These are phyloP conservation scores for Chouioia cunea DNA, from an alignment of 2,888 invertebrate species.

Conservation along the genomic window DNA sequence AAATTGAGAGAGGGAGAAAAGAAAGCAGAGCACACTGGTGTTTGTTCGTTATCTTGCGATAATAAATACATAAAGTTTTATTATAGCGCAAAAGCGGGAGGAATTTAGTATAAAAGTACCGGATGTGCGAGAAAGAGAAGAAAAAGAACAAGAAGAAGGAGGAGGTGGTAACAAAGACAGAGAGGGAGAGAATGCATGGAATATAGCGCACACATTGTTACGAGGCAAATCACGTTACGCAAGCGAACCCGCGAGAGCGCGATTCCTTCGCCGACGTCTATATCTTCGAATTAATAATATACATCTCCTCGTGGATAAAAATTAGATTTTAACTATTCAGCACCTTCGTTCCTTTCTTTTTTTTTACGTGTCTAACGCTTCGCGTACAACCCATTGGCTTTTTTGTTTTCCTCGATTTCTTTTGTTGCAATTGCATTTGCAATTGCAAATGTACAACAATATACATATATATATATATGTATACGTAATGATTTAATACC, in stretches of 20 bases:
- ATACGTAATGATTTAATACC: slow-evolving; percentile 48
- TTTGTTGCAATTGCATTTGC: too few relatives aligned
- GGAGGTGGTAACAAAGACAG: slow-evolving; percentile 1
- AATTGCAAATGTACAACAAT: slow-evolving; percentile 45
- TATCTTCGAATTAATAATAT: slow-evolving; percentile 43
- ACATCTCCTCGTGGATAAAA: slow-evolving; percentile 35
- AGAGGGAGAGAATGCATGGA: too few relatives aligned
- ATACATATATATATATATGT: too few relatives aligned
- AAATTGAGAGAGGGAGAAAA: slow-evolving; percentile 12
- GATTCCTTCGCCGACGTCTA: slow-evolving; percentile 23
- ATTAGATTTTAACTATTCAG: slow-evolving; percentile 47
- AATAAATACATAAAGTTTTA: slow-evolving; percentile 63
- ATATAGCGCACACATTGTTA: slow-evolving; percentile 52
- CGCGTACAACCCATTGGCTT: too few relatives aligned
- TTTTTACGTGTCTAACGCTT: background rate
- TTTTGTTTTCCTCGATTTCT: too few relatives aligned
- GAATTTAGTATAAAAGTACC: slow-evolving; percentile 48
- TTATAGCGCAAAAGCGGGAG: slow-evolving; percentile 52
- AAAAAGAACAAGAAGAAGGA: slow-evolving; percentile 5
- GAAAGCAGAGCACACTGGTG: slow-evolving; percentile 7
- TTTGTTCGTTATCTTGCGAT: slow-evolving; percentile 62
- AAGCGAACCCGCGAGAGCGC: slow-evolving; percentile 53
- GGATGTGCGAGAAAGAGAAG: slow-evolving; percentile 38
- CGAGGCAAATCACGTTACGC: slow-evolving; percentile 66
- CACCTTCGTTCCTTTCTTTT: background rate